phyloP scores from a whole-genome alignment of 2,888 invertebrate species.

The Macrophya alboannulata region DNA sequence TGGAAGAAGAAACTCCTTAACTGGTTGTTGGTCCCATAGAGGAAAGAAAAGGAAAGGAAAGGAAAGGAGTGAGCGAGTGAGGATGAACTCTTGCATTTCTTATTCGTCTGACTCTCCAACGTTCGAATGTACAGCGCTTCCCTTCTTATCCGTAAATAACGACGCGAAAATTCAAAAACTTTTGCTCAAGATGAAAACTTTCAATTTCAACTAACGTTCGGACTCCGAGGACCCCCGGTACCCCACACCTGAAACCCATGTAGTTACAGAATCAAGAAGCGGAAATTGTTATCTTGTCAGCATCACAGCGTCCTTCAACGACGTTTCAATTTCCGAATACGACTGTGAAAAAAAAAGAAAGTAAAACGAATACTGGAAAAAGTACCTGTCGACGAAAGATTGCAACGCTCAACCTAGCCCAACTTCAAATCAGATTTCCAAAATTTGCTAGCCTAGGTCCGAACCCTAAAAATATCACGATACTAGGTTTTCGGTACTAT shows the following conservation, averaged over 20 bases:
- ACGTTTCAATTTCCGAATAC: constrained; percentile 33
- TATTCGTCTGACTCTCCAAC: constrained; percentile 27
- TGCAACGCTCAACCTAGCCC: not conserved
- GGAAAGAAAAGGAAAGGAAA: not conserved
- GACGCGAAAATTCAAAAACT: not conserved
- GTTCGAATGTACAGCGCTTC: not conserved
- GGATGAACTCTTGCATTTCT: constrained; percentile 18
- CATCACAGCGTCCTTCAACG: constrained; percentile 23
- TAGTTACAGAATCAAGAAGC: constrained; percentile 23
- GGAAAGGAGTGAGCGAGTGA: constrained; percentile 6
- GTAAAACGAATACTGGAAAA: not conserved
- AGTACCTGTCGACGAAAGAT: not conserved
- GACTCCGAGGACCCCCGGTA: not conserved
- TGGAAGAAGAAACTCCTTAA: constrained; percentile 32
- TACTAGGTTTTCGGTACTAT: not conserved
- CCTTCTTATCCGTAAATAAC: not conserved
- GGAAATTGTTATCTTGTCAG: constrained; percentile 42
- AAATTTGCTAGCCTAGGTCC: not conserved
- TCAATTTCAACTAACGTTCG: constrained; percentile 3
- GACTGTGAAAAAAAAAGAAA: not conserved
- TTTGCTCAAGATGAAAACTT: constrained; percentile 7
- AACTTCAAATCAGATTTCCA: not conserved
- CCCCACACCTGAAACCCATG: not conserved
- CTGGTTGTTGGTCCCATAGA: constrained; percentile 15
- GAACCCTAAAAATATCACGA: not conserved